A percentile compares a stretch with the other conserved stretches of the same genome.
These are phyloP conservation scores for Austrofundulus limnaeus DNA, from an alignment of 2,113 vertebrate species.

Conservation along the genomic window DNA sequence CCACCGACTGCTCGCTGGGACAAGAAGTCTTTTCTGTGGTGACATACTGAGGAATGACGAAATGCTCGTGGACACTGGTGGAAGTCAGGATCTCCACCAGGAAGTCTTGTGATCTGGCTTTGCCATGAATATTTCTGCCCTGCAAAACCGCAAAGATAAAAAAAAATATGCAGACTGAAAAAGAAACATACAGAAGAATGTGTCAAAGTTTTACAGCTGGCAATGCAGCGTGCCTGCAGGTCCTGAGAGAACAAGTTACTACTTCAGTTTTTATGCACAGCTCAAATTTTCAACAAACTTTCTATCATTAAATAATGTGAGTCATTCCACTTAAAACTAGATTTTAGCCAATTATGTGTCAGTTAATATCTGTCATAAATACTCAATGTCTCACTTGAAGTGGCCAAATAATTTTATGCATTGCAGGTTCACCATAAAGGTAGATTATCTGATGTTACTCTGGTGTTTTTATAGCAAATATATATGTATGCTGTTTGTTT, in stretches of 20 bases:
- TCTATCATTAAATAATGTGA: too few species aligned
- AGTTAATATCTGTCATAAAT: too few species aligned
- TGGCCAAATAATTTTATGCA: too few species aligned
- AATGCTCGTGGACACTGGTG: slow-evolving; percentile 37
- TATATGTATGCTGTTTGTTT: too few species aligned
- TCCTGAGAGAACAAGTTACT: not conserved
- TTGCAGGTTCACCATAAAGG: too few species aligned
- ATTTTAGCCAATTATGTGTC: too few species aligned
- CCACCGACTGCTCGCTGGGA: slow-evolving; percentile 60
- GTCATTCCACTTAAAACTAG: too few species aligned
- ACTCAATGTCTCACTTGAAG: too few species aligned
- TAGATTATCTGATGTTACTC: too few species aligned
- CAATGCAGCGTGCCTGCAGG: not conserved
- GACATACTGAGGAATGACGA: slow-evolving; percentile 63
- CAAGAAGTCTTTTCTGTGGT: slow-evolving; percentile 71
- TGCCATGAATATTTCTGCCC: slow-evolving; percentile 46
- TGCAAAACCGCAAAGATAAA: not conserved
- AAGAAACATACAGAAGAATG: too few species aligned
- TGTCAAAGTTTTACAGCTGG: not conserved
- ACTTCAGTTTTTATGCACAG: not conserved
- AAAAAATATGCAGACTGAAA: not conserved
- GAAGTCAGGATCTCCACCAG: slow-evolving; percentile 58
- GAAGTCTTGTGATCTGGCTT: slow-evolving; percentile 38
- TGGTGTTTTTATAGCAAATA: too few species aligned
- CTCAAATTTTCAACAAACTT: not conserved